Evolutionary conservation across 2,888 invertebrate species (phyloP), one percentile per base, ranked within the genome.

Genomic region (Spialia ferax): DNA sequence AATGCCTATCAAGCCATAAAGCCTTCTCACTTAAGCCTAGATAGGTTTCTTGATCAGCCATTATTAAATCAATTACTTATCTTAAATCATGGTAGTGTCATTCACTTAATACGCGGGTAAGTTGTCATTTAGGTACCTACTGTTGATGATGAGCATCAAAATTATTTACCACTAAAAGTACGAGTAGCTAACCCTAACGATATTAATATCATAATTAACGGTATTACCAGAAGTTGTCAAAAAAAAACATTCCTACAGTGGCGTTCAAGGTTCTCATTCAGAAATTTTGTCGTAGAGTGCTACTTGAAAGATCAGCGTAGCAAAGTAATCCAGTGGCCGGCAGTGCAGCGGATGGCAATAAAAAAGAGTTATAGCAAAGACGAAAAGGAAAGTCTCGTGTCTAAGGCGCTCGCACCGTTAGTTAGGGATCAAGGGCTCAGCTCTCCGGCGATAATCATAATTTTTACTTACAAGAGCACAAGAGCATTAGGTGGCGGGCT

Each of bases 291-390:
- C 18, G 61, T n/a, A 48, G 52, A 35, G 48, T 62, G 56, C n/a
- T 67, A 67, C 61, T 67, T 55, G 67, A 71, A 74, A 74, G 77
- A 79, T 77, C 79, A 73, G 77, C 23, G 75, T 76, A 77, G 77
- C 71, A 70, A 77, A 32, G 83, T 93, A 93, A 93, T 93, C 93
- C 92, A 93, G 87, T 90, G 85, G 85, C 85, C 84, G 80, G 80
- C 73, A 81, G 79, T 85, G 88, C 85, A 86, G 78, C 81, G 81
- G 78, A 76, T 78, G 81, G 92, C 91, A 93, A 94, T 94, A 94
- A 94, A 94, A 93, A 94, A 94, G 94, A 94, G 94, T 94, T 94
- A 94, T 94, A 91, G 93, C 91, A 87, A 75, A 83, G 86, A 88
- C 89, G 92, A 92, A 92, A 92, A 92, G 89, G 91, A 91, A 92